Evolutionary conservation across 2,888 invertebrate genomes (phyloP).

Genomic region (Tholera decimalis): DNA sequence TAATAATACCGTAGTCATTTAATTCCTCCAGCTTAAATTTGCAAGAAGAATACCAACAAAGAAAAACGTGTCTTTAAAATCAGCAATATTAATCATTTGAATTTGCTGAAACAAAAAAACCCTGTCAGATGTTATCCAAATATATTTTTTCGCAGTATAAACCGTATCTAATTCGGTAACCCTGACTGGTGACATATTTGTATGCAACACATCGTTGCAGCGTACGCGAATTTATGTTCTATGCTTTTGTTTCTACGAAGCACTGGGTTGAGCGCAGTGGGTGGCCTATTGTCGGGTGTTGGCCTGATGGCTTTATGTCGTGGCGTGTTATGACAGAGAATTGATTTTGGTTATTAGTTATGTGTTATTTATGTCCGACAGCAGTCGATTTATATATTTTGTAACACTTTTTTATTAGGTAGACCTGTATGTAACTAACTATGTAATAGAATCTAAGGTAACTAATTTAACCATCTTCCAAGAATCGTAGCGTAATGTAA

Average conservation of each 20-base stretch:
- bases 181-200: conserved; percentile 70
- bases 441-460: too few relatives aligned
- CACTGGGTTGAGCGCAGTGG: conserved; percentile 72
- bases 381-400: conserved; percentile 23
- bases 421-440: too few relatives aligned
- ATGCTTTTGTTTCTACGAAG: conserved; percentile 81
- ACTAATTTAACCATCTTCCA: too few relatives aligned
- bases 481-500: too few relatives aligned
- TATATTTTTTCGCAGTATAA: conserved; percentile 50
- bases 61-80: not conserved
- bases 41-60: not conserved
- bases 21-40: not conserved
- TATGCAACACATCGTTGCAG: conserved; percentile 74
- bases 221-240: conserved; percentile 79
- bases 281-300: conserved; percentile 77
- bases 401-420: too few relatives aligned
- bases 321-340: conserved; percentile 45
- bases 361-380: not conserved
- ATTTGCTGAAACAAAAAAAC: conserved; percentile 1
- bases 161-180: conserved; percentile 56
- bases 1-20: not conserved
- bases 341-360: conserved; percentile 45
- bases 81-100: conserved; percentile 16
- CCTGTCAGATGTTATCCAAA: conserved; percentile 29
- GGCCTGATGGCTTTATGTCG: conserved; percentile 61